Conservation (phyloP, 2,113 vertebrate species). For the Tinamus guttatus region DNA sequence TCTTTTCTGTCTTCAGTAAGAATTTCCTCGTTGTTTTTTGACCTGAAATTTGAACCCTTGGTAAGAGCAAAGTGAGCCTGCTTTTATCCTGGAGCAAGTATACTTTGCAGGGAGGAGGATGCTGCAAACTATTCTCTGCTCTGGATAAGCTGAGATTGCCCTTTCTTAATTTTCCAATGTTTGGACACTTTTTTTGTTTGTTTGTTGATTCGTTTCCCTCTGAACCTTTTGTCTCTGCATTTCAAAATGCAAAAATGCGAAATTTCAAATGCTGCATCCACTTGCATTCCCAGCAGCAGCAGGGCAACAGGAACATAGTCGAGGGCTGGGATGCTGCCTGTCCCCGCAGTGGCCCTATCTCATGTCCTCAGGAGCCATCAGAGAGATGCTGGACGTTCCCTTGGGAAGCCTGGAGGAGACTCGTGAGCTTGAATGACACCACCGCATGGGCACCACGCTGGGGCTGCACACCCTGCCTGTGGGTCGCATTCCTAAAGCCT, state of each 20-base stretch:
- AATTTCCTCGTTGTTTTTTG: background rate
- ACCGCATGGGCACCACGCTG: constrained; percentile 19
- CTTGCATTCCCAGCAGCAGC: background rate
- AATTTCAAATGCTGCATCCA: no score
- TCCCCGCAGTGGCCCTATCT: background rate
- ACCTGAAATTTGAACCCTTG: background rate
- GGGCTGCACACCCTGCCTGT: background rate
- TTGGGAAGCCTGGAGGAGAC: background rate
- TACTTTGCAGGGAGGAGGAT: background rate
- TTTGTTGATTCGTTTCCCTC: background rate
- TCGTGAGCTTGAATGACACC: constrained; percentile 36
- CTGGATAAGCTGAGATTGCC: background rate
- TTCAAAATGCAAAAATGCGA: background rate
- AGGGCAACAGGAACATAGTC: background rate
- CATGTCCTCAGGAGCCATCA: background rate
- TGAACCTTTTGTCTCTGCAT: background rate
- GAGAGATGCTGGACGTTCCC: background rate
- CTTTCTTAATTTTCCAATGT: background rate
- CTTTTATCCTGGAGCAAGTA: background rate
- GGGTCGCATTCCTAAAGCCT: constrained; percentile 3
- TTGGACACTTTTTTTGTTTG: background rate
- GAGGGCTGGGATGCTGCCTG: background rate
- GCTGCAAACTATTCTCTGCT: background rate
- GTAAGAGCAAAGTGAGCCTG: rapidly evolving
- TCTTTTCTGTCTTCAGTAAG: background rate